Evolutionary conservation across 2,113 vertebrate genomes (phyloP), one percentile per base, ranked within the genome.

Genomic region (Ceyx cyanopectus): DNA sequence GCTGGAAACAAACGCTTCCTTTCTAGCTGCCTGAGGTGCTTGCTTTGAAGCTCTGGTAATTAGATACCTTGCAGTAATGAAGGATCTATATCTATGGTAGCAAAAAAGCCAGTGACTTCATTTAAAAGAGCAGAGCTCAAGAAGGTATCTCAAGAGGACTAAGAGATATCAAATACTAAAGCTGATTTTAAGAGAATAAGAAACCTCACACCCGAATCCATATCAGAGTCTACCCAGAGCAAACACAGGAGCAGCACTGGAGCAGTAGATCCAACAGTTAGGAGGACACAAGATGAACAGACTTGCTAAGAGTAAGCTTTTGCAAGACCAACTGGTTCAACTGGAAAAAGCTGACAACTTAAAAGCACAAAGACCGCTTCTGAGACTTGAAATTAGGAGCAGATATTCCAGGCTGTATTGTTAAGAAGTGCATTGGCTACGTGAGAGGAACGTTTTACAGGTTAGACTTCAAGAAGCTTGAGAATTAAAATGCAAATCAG

Each of bases 31-130:
- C 53, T 85, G 81, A 88, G 66, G 75, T 30, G 81, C 82, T 87
- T 70, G 79, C 93, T 95, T 96, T 95, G 79, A 93, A 89, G 89
- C 62, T 63, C 40, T 7, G 15, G 93, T 89, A 95, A 96, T 92
- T 78, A 88, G 91, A 94, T 79, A 95, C 87, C 62, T 53, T 84
- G 53, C 76, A 85, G 61, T 77, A 92, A 92, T 3, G 60, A 67
- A 60, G 37, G 41, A 88, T 81, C 89, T 93, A 93, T 84, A 15
- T 46, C 82, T 46, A n/a, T 0, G 5, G n/a, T 37, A 73, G 63
- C 1, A 43, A 85, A 68, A 58, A 69, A 50, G 46, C n/a, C 46
- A 50, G 12, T 6, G 9, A 88, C 87, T 92, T 81, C 9, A 34
- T 77, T 70, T 34, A 72, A 84, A 90, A 70, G 32, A 66, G 30